Evolutionary conservation across 2,888 invertebrate genomes (phyloP), one percentile per base, ranked within the genome.

Genomic region (Horisme vitalbata): DNA sequence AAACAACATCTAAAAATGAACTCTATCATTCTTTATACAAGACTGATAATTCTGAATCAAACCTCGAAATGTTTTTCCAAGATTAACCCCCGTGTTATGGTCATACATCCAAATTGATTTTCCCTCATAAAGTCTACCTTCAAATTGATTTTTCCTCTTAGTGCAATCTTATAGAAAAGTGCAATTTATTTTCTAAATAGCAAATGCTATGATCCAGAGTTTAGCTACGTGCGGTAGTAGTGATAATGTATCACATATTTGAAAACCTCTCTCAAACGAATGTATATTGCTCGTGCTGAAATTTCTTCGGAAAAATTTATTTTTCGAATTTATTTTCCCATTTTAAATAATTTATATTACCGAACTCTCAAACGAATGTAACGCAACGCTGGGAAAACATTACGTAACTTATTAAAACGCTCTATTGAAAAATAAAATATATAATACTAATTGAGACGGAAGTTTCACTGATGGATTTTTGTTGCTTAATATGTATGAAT

Each of bases 121-220:
- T 23, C n/a, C 11, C 31, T 36, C 10, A 35, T 10, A 45, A n/a
- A 21, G 31, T 20, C 27, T 30, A 34, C 27, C 34, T 45, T 21
- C 34, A 11, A 50, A 45, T 41, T 15, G 24, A 30, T 45, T 20
- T 31, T 23, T 11, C 11, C 31, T 36, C 10, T 39, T 10, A 45
- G 44, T 32, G 36, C 35, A 36, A 34, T 11, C 18, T 6, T 18
- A 50, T 46, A 46, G 23, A 27, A 45, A 31, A 43, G 35, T 43
- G 34, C 45, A 43, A 41, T 51, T 14, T 46, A 38, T 31, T 26
- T 34, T 15, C 7, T 13, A 14, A 9, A n/a, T 12, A 13, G 20
- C 18, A 38, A 20, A 41, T 14, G 31, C 15, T 13, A 7, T 23
- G 31, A 24, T 33, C 20, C 9, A 20, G 8, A n/a, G 9, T 21